Base-by-base conservation (phyloP, 2,797 vertebrate genomes). In the Benthosema pterotum region DNA sequence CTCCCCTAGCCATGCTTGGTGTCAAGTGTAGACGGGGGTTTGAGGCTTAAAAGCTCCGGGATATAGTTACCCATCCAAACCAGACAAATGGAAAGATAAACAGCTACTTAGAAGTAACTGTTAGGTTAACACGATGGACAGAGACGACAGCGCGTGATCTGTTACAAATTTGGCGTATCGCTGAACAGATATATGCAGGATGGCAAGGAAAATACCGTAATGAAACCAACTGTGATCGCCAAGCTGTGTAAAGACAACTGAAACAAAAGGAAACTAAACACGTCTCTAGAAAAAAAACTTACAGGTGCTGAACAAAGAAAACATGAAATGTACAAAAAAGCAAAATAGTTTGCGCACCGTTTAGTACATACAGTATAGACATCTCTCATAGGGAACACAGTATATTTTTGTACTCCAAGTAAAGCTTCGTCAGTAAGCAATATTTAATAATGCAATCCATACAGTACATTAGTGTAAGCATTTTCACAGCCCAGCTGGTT, bases 1-100 rank as follows among this genome's bases (percentile, higher is more conserved):
- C 69, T 77, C 75, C 75, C 65, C 62, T 38, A 65, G 58, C 73
- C 72, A 55, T 15, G 67, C 72, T 63, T 13, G 78, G 88, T 90
- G 88, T 92, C 91, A 90, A 88, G 74, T 91, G 77, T 79, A 89
- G 85, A 75, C 71, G 67, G 74, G 74, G 79, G 67, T 72, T 89
- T 74, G 74, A 75, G 73, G 76, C 82, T 82, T 85, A 79, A 87
- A 79, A 68, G 71, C 66, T 32, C 79, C 77, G 25, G 85, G 83
- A 74, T 92, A 85, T 75, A 58, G 83, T 92, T 92, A 91, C 90
- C 73, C 76, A 74, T 90, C 79, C 57, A 5, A 79, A 80, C 64
- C 76, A 77, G 69, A 84, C 82, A 76, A 77, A 79, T 69, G 70
- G 70, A 86, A 83, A 76, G 74, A 88, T 83, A 77, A 80, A 82